Evolutionary conservation across 2,113 vertebrate genomes (phyloP).

Genomic region (Nansenia antarctica): DNA sequence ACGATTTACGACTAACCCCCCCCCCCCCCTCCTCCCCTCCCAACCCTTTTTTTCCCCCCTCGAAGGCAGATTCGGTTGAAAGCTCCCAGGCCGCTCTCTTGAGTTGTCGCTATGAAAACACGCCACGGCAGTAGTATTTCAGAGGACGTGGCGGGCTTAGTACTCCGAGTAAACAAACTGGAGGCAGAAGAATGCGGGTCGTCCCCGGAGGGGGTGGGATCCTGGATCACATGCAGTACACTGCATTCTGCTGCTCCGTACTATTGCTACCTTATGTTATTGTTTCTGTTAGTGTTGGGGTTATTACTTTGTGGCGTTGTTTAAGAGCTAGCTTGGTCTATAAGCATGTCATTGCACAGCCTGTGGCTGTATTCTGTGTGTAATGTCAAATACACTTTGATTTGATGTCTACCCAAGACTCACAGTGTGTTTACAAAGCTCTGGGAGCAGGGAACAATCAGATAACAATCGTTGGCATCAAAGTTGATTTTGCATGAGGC

Average conservation of each 20-base stretch:
- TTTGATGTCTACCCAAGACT: background rate
- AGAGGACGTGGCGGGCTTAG: constrained; percentile 3
- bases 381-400: no score
- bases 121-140: background rate
- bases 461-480: background rate
- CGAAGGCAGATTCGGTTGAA: constrained; percentile 6
- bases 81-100: background rate
- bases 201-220: no score
- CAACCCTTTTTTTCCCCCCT: background rate
- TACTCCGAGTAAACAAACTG: constrained; percentile 41
- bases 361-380: no score
- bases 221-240: no score
- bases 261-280: no score
- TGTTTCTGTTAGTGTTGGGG: no score
- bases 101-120: constrained; percentile 29
- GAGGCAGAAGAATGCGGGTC: constrained; percentile 24
- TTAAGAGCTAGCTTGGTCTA: no score
- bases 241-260: no score
- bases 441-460: background rate
- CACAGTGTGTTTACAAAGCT: constrained; percentile 9
- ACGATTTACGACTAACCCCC: background rate
- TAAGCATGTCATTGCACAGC: no score
- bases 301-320: no score
- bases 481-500: background rate
- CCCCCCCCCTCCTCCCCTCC: no score